Evolutionary conservation across 2,888 invertebrate species (phyloP).

Genomic region (Fabriciana adippe): DNA sequence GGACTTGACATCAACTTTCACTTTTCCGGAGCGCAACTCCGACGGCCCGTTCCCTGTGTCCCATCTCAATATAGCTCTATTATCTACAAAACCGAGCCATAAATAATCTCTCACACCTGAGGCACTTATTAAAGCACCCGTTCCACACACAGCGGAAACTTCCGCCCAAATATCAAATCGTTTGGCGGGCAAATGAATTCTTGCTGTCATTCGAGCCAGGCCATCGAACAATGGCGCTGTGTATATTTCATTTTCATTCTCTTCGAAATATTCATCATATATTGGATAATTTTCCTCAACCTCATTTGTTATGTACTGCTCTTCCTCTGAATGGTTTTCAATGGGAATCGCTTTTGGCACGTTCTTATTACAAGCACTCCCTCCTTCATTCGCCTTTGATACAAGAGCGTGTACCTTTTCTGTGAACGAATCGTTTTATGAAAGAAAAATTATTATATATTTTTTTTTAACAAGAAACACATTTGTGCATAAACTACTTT

Average conservation of each 20-base stretch:
- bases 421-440: conserved; percentile 60
- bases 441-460: conserved; percentile 29
- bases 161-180: conserved; percentile 77
- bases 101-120: conserved; percentile 72
- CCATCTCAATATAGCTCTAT: conserved; percentile 67
- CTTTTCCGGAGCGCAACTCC: conserved; percentile 64
- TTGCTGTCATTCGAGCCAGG: conserved; percentile 63
- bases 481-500: conserved; percentile 35
- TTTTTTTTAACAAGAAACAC: conserved; percentile 35
- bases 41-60: conserved; percentile 71
- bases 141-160: conserved; percentile 68
- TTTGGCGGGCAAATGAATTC: conserved; percentile 67
- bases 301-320: conserved; percentile 56
- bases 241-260: conserved; percentile 57
- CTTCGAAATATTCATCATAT: conserved; percentile 61
- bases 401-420: conserved; percentile 57
- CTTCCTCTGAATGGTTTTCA: conserved; percentile 50
- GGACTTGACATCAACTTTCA: conserved; percentile 63
- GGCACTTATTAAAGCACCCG: conserved; percentile 68
- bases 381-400: conserved; percentile 42
- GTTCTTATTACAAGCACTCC: conserved; percentile 44
- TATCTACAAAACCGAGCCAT: conserved; percentile 71
- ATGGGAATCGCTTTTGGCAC: conserved; percentile 44
- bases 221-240: conserved; percentile 74
- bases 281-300: conserved; percentile 58